Conservation (phyloP, 2,113 vertebrate species). For the Myanophis thanlyinensis region DNA sequence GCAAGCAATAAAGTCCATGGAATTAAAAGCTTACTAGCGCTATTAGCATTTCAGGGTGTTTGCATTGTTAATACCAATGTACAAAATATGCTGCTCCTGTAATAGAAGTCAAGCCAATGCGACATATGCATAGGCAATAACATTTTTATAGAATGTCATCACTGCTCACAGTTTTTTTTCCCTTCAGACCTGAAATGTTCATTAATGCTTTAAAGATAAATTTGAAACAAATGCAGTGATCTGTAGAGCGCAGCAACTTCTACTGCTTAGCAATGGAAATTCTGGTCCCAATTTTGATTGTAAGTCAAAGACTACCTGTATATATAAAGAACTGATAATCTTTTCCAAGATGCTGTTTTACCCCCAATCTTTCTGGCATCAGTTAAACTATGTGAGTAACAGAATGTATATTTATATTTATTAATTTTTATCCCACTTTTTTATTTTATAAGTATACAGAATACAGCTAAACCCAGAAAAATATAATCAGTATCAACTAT, state of each 20-base stretch:
- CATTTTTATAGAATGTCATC: slow-evolving; percentile 44
- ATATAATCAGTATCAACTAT: neutral
- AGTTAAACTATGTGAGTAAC: slow-evolving; percentile 29
- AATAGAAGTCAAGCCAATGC: slow-evolving; percentile 81
- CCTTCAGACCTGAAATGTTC: slow-evolving; percentile 31
- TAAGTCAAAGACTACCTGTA: neutral
- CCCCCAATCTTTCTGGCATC: neutral
- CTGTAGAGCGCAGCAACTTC: slow-evolving; percentile 44
- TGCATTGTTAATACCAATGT: slow-evolving; percentile 97
- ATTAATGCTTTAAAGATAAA: slow-evolving; percentile 55
- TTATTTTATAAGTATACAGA: neutral
- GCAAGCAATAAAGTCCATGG: slow-evolving; percentile 96
- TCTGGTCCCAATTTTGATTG: neutral
- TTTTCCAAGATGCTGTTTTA: slow-evolving; percentile 21
- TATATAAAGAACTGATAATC: slow-evolving; percentile 35
- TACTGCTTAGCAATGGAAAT: neutral
- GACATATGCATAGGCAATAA: slow-evolving; percentile 69
- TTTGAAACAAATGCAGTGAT: slow-evolving; percentile 29
- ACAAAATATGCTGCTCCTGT: slow-evolving; percentile 85
- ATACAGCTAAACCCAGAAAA: neutral
- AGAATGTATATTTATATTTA: slow-evolving; percentile 32
- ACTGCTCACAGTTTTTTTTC: slow-evolving; percentile 23
- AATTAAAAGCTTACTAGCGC: slow-evolving; percentile 98
- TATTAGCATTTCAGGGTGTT: slow-evolving; percentile 98
- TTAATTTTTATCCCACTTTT: neutral